phyloP scores from a whole-genome alignment of 2,888 invertebrate species.

The Caenorhabditis auriculariae region DNA sequence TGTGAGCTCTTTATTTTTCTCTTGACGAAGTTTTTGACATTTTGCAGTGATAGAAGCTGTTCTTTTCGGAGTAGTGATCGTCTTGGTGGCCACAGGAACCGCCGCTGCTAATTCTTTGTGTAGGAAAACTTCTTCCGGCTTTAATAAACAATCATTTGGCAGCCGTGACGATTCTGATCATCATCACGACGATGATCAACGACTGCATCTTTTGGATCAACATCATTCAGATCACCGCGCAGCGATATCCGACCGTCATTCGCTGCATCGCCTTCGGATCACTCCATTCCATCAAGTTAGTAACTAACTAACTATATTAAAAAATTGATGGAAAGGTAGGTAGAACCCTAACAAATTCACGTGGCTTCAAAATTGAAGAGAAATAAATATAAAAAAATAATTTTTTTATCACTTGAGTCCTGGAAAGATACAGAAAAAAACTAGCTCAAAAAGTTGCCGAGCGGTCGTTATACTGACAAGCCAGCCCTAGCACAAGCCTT shows the following conservation, averaged over 20 bases:
- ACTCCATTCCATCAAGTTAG: conserved; percentile 49
- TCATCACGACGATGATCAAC: conserved; percentile 53
- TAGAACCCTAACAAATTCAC: no score
- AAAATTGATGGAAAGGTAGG: no score
- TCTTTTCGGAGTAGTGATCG: conserved; percentile 43
- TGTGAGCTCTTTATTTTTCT: conserved; percentile 16
- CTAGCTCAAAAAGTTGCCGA: no score
- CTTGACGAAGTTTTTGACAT: neutral
- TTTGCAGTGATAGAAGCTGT: conserved; percentile 27
- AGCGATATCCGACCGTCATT: conserved; percentile 59
- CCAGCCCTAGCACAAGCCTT: no score
- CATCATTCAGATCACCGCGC: conserved; percentile 55
- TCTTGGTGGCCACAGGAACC: conserved; percentile 37
- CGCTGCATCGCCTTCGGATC: conserved; percentile 58
- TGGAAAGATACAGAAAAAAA: no score
- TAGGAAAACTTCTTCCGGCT: conserved; percentile 1
- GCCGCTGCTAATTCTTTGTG: conserved; percentile 12
- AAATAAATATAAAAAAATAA: no score
- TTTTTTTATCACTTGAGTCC: no score
- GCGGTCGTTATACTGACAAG: no score
- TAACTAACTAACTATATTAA: neutral
- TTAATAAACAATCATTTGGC: no score
- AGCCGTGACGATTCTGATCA: conserved; percentile 41
- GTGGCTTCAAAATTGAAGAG: no score
- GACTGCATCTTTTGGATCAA: conserved; percentile 60